Evolutionary conservation across 2,113 vertebrate genomes (phyloP).

Genomic region (Candoia aspera): DNA sequence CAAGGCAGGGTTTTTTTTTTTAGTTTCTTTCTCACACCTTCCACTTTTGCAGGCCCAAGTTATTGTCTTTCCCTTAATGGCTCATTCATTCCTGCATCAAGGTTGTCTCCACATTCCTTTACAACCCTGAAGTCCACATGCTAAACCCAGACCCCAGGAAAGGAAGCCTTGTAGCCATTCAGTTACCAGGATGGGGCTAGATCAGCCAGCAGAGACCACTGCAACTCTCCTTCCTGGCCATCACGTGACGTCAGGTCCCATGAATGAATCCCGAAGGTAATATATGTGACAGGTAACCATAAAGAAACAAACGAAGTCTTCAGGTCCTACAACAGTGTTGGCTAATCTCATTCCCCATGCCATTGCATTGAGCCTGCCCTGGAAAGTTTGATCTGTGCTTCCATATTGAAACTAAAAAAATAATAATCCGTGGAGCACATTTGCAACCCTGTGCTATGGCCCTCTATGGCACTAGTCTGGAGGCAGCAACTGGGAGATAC

Average conservation of each 20-base stretch:
- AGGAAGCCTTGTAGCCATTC: neutral
- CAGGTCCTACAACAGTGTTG: neutral
- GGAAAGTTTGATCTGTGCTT: neutral
- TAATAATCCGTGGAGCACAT: neutral
- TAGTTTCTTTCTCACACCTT: neutral
- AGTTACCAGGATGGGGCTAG: neutral
- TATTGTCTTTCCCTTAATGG: neutral
- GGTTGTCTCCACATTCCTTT: neutral
- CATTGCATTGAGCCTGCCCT: neutral
- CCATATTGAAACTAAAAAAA: neutral
- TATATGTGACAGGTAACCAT: neutral
- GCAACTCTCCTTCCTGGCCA: neutral
- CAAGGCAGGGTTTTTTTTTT: neutral
- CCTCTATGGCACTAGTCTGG: neutral
- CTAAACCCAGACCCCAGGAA: neutral
- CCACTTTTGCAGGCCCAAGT: neutral
- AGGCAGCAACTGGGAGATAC: neutral
- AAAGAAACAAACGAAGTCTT: neutral
- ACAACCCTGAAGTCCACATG: neutral
- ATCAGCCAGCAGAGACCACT: neutral
- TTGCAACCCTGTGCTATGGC: neutral
- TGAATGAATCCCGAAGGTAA: neutral
- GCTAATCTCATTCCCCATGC: neutral
- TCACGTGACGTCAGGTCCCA: neutral
- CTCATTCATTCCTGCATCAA: neutral